Evolutionary conservation across 2,888 invertebrate genomes (phyloP), one percentile per base, ranked within the genome.

Genomic region (Sinopyrophorus schimmeli): DNA sequence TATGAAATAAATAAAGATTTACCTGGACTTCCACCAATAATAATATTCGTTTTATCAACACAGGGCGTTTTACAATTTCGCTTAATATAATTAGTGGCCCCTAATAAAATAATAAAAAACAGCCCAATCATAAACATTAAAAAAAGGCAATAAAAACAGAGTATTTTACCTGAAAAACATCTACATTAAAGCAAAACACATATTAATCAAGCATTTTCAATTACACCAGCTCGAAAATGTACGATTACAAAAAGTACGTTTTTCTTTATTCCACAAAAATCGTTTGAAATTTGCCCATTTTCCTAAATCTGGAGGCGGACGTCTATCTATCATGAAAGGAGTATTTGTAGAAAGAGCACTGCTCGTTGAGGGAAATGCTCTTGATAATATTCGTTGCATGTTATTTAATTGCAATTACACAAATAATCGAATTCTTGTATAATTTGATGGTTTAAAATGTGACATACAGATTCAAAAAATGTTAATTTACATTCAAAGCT

Each of bases 191-290:
- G 5, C 21, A 20, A n/a, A 7, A 7, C 21, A 17, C 11, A 26
- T 37, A 11, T 24, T 24, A 24, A 24, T 24, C 5, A 9, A 28
- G 11, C n/a, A 12, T 9, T 32, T 20, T 20, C 4, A 9, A n/a
- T 18, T 59, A 80, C 80, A 77, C 80, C 80, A 80, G 66, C 77
- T 75, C 66, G 72, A 67, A 49, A 73, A 70, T 24, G 77, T 77
- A 58, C 79, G 72, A 53, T 78, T 78, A 47, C 79, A 65, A 55
- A 77, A 60, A 41, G 68, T 68, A 46, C 76, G 74, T 1, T 74
- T 73, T 15, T 76, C 72, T 41, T 73, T 73, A 63, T 79, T 71
- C 62, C 75, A 78, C 20, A 78, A 55, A 57, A 69, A 72, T 42
- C 64, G 61, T 15, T 56, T 57, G 50, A 69, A 64, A 51, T 64